These are phyloP conservation scores for Rhagoletis zephyria DNA, from an alignment of 1,140 invertebrate genomes.

Conservation along the genomic window DNA sequence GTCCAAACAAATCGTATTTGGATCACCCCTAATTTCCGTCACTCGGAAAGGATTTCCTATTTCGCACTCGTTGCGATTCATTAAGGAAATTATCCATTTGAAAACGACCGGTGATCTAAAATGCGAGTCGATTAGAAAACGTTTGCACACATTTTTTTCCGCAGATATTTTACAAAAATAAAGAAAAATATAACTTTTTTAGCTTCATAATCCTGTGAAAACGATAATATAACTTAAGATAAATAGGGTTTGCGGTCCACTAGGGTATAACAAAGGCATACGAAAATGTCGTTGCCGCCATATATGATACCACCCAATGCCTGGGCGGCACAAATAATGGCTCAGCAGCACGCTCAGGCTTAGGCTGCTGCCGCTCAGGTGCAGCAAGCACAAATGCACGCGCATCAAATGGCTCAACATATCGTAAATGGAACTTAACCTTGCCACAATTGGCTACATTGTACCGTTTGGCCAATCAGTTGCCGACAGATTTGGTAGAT, in stretches of 20 bases:
- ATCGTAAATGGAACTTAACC: constrained; percentile 94
- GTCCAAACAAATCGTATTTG: no score
- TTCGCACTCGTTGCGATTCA: no score
- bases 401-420: constrained; percentile 86
- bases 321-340: constrained; percentile 88
- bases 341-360: constrained; percentile 78
- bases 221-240: background rate
- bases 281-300: constrained; percentile 79
- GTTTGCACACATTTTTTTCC: constrained; percentile 12
- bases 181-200: constrained; percentile 1
- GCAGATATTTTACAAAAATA: background rate
- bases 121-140: constrained; percentile 33
- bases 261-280: background rate
- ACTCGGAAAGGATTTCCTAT: no score
- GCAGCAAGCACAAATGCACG: constrained; percentile 76
- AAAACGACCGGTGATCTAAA: no score
- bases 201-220: background rate
- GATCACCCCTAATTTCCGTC: no score
- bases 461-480: constrained; percentile 96
- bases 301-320: constrained; percentile 87
- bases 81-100: no score
- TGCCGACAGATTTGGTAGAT: constrained; percentile 98
- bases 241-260: background rate
- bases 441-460: constrained; percentile 97
- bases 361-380: constrained; percentile 75